Evolutionary conservation across 1,140 invertebrate genomes (phyloP), one percentile per base, ranked within the genome.

Genomic region (Saccostrea echinata): DNA sequence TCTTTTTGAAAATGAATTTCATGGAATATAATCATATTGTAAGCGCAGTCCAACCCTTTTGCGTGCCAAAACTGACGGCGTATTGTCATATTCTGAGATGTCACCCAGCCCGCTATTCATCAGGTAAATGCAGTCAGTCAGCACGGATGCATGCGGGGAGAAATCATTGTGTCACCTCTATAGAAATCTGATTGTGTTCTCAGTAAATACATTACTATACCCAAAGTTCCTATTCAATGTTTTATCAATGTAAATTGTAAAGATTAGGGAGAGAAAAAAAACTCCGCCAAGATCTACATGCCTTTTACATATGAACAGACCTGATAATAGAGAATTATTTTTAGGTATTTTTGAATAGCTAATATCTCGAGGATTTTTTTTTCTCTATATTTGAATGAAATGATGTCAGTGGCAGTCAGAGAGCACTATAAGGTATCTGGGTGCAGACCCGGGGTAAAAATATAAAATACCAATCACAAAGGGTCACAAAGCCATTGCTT

Each of bases 241-340:
- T 76, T 76, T 76, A 76, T 76, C 68, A 76, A 76, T 76, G 68
- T 43, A 76, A 76, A 33, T 76, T 76, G 68, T 76, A 76, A 76
- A 76, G 68, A 76, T 76, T 30, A 76, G 3, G 16, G 3, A 30
- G 27, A 76, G 11, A 9, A 43, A 43, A 16, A 76, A 33, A 30
- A 76, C 27, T 76, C 16, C 68, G 33, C 33, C 16, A 3, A 1
- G 27, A 30, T 33, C 16, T 76, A 76, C 30, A 24, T 11, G 27
- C 27, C 27, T 30, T 33, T 76, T 76, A 27, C 68, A 76, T 27
- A 76, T 64, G 27, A 33, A 76, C 24, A 76, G 68, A 30, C 24
- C 30, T 16, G 30, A 76, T 76, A 76, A 76, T 61, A 61, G 18
- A 9, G 64, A 76, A 76, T 76, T 33, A 76, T 76, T 76, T 76